Percentiles rank a stretch among this genome's conserved stretches.
These are phyloP conservation scores for Stegodyphus dumicola DNA, from an alignment of 1,140 invertebrate species.

Conservation along the genomic window DNA sequence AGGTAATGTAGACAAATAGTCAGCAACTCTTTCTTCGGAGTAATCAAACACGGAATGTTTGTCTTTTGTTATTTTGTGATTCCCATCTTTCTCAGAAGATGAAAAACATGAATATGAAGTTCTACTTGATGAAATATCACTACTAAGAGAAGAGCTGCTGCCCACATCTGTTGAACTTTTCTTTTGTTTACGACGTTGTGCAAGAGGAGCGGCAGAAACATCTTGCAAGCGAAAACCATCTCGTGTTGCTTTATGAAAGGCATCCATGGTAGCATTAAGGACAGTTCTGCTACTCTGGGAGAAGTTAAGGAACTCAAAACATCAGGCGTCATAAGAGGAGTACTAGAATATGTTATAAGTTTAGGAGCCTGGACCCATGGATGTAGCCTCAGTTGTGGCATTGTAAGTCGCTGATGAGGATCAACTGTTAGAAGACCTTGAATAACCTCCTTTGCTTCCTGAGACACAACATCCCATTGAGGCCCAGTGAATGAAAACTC, in stretches of 20 bases:
- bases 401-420: conserved; percentile 77
- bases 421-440: conserved; percentile 83
- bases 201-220: conserved; percentile 78
- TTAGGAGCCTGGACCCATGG: conserved; percentile 74
- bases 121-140: conserved; percentile 9
- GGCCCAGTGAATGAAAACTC: conserved; percentile 78
- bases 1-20: conserved; percentile 60
- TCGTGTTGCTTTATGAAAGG: conserved; percentile 77
- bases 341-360: conserved; percentile 66
- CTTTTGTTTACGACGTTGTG: conserved; percentile 77
- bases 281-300: conserved; percentile 68
- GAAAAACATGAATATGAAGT: conserved; percentile 36
- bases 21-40: conserved; percentile 57
- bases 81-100: conserved; percentile 9
- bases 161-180: conserved; percentile 71
- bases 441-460: conserved; percentile 81
- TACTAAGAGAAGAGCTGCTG: conserved; percentile 40
- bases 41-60: conserved; percentile 61
- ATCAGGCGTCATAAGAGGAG: conserved; percentile 74
- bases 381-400: conserved; percentile 75
- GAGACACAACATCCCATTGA: conserved; percentile 80
- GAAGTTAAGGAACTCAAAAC: conserved; percentile 67
- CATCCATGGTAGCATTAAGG: conserved; percentile 75
- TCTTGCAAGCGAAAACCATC: conserved; percentile 80
- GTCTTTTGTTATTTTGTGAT: background rate